phyloP scores from a whole-genome alignment of 2,113 vertebrate species.

The Eurystomus gularis region DNA sequence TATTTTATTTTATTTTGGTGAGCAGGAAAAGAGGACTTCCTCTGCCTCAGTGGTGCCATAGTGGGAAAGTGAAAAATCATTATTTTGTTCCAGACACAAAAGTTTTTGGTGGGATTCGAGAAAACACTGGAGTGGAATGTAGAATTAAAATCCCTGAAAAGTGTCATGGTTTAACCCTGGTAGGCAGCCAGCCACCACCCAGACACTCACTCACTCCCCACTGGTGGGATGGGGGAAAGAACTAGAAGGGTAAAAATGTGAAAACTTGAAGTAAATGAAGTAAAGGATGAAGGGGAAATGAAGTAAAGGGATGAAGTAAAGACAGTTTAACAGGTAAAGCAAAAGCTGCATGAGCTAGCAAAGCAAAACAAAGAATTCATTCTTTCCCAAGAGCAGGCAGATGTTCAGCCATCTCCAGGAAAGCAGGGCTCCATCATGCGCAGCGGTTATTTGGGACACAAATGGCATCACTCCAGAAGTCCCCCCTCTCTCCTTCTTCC shows the following conservation, averaged over 20 bases:
- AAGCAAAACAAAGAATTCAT: no score
- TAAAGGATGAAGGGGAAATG: no score
- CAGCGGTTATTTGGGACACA: no score
- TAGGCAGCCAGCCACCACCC: not conserved
- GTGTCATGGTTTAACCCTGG: not conserved
- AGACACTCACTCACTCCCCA: fast-evolving
- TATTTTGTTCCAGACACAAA: not conserved
- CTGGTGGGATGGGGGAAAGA: fast-evolving
- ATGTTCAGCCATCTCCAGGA: no score
- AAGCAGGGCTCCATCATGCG: no score
- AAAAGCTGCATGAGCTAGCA: no score
- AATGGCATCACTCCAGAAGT: no score
- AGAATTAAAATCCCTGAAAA: not conserved
- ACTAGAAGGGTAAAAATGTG: not conserved
- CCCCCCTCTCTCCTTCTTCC: no score
- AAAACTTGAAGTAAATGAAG: not conserved
- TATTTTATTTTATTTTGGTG: not conserved
- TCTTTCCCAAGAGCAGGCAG: no score
- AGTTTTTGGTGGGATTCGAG: not conserved
- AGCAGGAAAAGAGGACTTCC: not conserved
- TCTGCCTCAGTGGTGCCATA: not conserved
- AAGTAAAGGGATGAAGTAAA: not conserved
- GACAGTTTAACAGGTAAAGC: not conserved
- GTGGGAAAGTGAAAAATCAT: not conserved
- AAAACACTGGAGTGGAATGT: not conserved